Conservation (phyloP, 2,888 invertebrate species). For the Nephrotoma flavescens region DNA sequence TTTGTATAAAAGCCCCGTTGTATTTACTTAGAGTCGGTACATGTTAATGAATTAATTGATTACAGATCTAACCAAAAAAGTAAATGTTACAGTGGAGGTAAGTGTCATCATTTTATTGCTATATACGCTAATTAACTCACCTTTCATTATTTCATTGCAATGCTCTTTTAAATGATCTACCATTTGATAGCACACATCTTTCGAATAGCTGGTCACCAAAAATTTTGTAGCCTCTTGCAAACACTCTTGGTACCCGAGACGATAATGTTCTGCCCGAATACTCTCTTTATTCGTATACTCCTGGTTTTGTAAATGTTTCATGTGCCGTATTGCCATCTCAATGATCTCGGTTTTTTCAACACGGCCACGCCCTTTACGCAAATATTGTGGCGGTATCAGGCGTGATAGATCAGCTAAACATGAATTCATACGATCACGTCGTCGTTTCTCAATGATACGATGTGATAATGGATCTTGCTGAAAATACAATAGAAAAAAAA, state of each 20-base stretch:
- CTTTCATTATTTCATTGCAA: conserved; percentile 48
- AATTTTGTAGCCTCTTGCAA: conserved; percentile 80
- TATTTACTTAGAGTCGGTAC: background rate
- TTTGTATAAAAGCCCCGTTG: too few relatives aligned
- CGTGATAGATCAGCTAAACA: conserved; percentile 87
- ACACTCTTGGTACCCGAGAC: conserved; percentile 82
- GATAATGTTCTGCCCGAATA: conserved; percentile 34
- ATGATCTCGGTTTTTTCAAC: conserved; percentile 97
- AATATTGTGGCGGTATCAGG: conserved; percentile 81
- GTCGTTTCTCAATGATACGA: conserved; percentile 88
- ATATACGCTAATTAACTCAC: conserved; percentile 22
- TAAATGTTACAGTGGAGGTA: background rate
- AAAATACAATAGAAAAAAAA: background rate
- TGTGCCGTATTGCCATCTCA: conserved; percentile 92
- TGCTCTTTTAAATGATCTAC: conserved; percentile 73
- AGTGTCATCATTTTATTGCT: background rate
- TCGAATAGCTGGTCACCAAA: conserved; percentile 72
- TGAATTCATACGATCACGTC: conserved; percentile 94
- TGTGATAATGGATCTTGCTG: conserved; percentile 96
- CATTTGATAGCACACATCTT: conserved; percentile 66
- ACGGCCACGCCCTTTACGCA: conserved; percentile 88
- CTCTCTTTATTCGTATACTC: conserved; percentile 31
- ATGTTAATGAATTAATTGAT: background rate
- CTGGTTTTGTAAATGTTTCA: conserved; percentile 72
- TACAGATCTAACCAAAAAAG: background rate